Base-by-base conservation (phyloP, 1,140 invertebrate genomes). In the Drosophila takahashii region DNA sequence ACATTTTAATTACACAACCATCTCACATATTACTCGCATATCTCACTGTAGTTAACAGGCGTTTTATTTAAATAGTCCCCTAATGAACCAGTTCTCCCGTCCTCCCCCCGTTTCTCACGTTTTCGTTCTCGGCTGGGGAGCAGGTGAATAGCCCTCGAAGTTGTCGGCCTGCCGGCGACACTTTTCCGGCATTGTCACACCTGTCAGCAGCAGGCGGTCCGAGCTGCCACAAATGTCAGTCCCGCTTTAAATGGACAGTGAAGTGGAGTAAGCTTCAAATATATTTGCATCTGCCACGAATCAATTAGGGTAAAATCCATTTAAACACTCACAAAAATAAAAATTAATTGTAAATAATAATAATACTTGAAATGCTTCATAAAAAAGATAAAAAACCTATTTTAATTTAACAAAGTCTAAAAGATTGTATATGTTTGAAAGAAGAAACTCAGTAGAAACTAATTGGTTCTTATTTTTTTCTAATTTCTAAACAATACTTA, bases 1-100 rank as follows among this genome's bases (percentile, higher is more conserved):
- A 56, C 50, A 69, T 71, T 77, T 77, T 77, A 77, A 77, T 77
- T 69, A 69, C 26, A 42, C 18, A 67, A 52, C 36, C 64, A 52
- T 41, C 34, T 65, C 60, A 51, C 59, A 67, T 41, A 62, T 57
- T 22, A 15, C 15, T 32, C 62, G 15, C 42, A 45, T 29, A 37
- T 39, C 59, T 39, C 41, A 26, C 32, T 47, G n/a, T 13, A 26
- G 37, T 48, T 47, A 70, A 57, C 18, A 27, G 41, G 50, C 48
- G 32, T 47, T 70, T 53, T 47, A 47, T 54, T 67, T 67, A 67
- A 67, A 54, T 26, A 54, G 61, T 36, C 41, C 66, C 65, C 34
- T 70, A 70, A 69, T 65, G 59, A 65, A 65, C 53, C 7, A 18
- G n/a, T 13, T 7, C 18, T 4, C 4, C 10, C 57, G 4, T 9